Conservation (phyloP, 2,113 vertebrate genomes). For the Diglossa brunneiventris region DNA sequence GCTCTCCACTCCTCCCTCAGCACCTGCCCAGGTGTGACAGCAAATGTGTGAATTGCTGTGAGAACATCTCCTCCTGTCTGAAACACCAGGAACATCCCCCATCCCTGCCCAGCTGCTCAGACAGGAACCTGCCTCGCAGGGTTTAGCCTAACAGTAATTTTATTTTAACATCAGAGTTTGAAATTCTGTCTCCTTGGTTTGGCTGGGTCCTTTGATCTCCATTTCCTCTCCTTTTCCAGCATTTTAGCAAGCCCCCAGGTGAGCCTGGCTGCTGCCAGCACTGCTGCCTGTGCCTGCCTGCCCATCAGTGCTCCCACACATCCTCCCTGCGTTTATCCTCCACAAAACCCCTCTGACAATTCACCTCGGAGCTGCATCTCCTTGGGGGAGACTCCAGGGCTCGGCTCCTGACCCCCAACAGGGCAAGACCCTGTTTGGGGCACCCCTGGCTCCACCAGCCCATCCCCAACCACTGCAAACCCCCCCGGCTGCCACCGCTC, state of each 20-base stretch:
- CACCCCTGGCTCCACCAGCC: not conserved
- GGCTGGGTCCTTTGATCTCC: not conserved
- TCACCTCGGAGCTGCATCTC: not conserved
- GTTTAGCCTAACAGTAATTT: not conserved
- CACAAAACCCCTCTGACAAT: not conserved
- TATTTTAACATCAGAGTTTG: not conserved
- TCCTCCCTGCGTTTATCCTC: not conserved
- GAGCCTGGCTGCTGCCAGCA: not conserved
- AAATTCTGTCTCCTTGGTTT: not conserved
- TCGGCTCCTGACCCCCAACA: not conserved
- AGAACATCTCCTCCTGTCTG: not conserved
- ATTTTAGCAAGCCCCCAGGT: not conserved
- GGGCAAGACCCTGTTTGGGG: accelerated
- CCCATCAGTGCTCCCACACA: not conserved
- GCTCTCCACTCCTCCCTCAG: not conserved
- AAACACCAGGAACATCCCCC: not conserved
- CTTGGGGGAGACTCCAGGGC: not conserved
- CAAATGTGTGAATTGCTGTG: not conserved
- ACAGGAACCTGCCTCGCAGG: not conserved
- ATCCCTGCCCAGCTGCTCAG: not conserved
- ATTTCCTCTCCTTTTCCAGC: not conserved
- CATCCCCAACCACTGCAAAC: accelerated
- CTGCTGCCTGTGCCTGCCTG: not conserved
- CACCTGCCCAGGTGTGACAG: not conserved
- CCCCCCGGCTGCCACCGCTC: not conserved